Evolutionary conservation across 2,888 invertebrate species (phyloP).

Genomic region (Drosophila rellima): DNA sequence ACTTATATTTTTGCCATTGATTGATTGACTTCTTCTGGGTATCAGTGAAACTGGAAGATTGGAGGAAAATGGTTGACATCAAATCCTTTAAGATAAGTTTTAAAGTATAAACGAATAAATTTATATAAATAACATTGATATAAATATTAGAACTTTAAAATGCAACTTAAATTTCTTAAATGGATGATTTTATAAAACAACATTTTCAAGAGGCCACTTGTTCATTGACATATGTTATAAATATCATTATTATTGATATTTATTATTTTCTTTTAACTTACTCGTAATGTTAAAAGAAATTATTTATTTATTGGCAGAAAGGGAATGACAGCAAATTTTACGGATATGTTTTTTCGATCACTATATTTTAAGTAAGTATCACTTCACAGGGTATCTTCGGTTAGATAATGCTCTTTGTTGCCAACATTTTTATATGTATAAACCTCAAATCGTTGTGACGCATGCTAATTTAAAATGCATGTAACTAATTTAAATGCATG

Average conservation of each 20-base stretch:
- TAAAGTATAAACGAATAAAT: too few relatives aligned
- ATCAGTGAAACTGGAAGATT: not conserved
- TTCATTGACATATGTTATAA: too few relatives aligned
- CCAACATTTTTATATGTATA: not conserved
- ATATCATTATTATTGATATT: too few relatives aligned
- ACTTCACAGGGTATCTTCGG: not conserved
- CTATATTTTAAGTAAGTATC: too few relatives aligned
- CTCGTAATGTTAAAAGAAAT: too few relatives aligned
- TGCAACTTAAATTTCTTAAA: not conserved
- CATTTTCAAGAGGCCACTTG: too few relatives aligned
- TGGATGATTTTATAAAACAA: not conserved
- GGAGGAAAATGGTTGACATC: not conserved
- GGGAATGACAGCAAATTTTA: too few relatives aligned
- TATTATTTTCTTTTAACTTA: too few relatives aligned
- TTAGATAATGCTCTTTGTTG: not conserved
- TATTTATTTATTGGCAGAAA: not conserved
- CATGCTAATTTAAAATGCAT: constrained; percentile 62
- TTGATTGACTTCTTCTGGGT: constrained; percentile 61
- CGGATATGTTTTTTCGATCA: too few relatives aligned
- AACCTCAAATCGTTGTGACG: constrained; percentile 16
- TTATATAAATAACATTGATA: not conserved
- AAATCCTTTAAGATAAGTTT: not conserved
- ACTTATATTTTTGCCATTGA: constrained; percentile 54
- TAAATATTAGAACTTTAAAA: not conserved
- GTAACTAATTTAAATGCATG: constrained; percentile 75